Conservation (phyloP, 2,113 vertebrate species). For the Ctenodactylus gundi region DNA sequence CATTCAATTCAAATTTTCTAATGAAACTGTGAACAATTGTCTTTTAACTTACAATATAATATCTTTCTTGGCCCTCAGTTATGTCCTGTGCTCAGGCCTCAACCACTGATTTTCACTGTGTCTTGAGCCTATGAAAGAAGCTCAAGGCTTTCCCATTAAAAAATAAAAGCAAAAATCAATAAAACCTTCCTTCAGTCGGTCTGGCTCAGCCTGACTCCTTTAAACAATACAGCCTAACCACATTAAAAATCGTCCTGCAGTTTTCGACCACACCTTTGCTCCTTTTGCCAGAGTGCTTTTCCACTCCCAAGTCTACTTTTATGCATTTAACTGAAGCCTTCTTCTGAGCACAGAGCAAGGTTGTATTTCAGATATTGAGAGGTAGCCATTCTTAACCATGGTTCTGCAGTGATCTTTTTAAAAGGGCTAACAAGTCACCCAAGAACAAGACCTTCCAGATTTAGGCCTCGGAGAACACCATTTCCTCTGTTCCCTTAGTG, state of each 20-base stretch:
- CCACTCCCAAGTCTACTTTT: background rate
- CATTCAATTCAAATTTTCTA: background rate
- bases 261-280: background rate
- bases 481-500: background rate
- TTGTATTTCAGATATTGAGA: background rate
- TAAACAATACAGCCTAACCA: background rate
- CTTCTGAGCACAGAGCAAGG: background rate
- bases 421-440: background rate
- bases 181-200: background rate
- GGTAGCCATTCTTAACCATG: background rate
- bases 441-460: background rate
- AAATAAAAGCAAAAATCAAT: slow-evolving; percentile 53
- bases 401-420: background rate
- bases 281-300: slow-evolving; percentile 8
- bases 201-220: slow-evolving; percentile 23
- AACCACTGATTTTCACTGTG: background rate
- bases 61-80: background rate
- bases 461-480: background rate
- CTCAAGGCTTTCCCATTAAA: slow-evolving; percentile 34
- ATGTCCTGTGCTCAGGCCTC: background rate
- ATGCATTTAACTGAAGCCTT: background rate
- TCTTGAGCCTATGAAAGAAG: background rate
- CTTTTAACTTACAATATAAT: background rate
- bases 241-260: background rate
- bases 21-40: background rate